Percentiles rank a stretch among this genome's conserved stretches.
Evolutionary conservation across 2,888 invertebrate genomes (phyloP).

Genomic region (Gymnosoma rotundatum): DNA sequence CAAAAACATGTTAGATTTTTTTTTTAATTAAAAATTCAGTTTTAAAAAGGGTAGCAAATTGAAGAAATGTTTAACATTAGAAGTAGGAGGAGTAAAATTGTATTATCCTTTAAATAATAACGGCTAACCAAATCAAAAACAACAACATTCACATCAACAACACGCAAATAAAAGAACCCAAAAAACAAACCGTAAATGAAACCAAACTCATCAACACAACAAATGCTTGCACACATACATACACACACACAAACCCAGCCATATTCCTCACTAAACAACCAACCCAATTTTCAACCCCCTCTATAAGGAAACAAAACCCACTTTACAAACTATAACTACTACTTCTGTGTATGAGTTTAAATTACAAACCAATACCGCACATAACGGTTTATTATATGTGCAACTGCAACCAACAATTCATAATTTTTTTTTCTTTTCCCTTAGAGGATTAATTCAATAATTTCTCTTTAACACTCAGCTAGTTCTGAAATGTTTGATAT

Average conservation of each 20-base stretch:
- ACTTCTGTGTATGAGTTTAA: conserved; percentile 11
- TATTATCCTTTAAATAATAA: conserved; percentile 60
- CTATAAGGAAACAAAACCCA: conserved; percentile 1
- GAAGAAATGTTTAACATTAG: not conserved
- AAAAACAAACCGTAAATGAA: conserved; percentile 66
- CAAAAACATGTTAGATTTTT: not conserved
- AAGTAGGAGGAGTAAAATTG: conserved; percentile 61
- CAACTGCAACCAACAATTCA: conserved; percentile 24
- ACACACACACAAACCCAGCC: conserved; percentile 1
- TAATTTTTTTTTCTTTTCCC: not conserved
- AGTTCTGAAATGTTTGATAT: not conserved
- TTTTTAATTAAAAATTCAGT: not conserved
- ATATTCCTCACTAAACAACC: not conserved
- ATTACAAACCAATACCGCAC: conserved; percentile 72
- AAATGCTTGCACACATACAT: conserved; percentile 2
- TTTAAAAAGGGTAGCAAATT: conserved; percentile 40
- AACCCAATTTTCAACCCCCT: conserved; percentile 58
- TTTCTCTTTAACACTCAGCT: conserved; percentile 57
- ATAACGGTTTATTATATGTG: conserved; percentile 70
- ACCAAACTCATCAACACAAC: conserved; percentile 64
- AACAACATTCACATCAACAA: conserved; percentile 27
- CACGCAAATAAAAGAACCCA: conserved; percentile 45
- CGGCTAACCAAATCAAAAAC: conserved; percentile 61
- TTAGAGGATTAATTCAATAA: conserved; percentile 64
- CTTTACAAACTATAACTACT: conserved; percentile 46